Conservation (phyloP, 2,113 vertebrate genomes). For the Mobula hypostoma region DNA sequence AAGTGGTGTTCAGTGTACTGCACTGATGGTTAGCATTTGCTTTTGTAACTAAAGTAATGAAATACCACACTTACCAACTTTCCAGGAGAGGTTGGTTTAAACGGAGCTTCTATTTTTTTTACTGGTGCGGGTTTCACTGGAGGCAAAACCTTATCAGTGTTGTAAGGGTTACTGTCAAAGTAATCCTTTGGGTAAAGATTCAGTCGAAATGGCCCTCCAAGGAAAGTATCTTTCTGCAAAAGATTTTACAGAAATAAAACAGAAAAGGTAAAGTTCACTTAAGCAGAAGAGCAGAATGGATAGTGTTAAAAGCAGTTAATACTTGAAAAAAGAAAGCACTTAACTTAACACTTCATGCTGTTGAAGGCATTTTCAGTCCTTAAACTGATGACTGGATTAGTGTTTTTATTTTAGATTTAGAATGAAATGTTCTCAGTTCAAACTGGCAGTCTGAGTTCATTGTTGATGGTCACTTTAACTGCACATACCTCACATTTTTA, state of each 20-base stretch:
- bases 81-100: constrained; percentile 74
- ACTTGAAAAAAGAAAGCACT: neutral
- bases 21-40: no score
- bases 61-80: constrained; percentile 59
- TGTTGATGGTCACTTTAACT: no score
- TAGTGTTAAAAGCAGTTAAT: neutral
- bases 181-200: constrained; percentile 70
- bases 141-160: constrained; percentile 55
- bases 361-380: no score
- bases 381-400: no score
- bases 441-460: no score
- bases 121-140: constrained; percentile 50
- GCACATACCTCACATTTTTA: no score
- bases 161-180: constrained; percentile 75
- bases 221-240: neutral
- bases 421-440: no score
- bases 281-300: neutral
- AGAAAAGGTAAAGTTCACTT: neutral
- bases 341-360: neutral
- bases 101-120: constrained; percentile 48
- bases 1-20: no score
- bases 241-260: neutral
- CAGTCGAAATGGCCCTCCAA: constrained; percentile 65
- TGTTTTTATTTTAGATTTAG: no score
- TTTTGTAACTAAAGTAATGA: neutral